Evolutionary conservation across 1,140 invertebrate genomes (phyloP), one percentile per base, ranked within the genome.

Genomic region (Laupala kohalensis): DNA sequence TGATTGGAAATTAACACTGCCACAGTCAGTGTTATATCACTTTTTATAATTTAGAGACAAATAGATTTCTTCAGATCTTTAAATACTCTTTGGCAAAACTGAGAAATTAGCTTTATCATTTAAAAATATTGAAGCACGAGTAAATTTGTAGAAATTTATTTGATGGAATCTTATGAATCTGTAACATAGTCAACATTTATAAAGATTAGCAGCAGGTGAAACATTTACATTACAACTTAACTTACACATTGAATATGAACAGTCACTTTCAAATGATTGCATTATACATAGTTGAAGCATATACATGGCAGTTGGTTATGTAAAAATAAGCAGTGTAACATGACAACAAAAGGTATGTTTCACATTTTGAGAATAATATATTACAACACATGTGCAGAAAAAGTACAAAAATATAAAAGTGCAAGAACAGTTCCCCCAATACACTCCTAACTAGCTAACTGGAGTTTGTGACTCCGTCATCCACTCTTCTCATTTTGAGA

Each of bases 321-420:
- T 13, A 53, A 53, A 53, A 13, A 53, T 13, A 53, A 53, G 9
- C 4, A 53, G 9, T 53, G 19, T 53, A 53, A 19, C 37, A 53
- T 13, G 37, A 53, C 9, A n/a, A 53, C 37, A 53, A 53, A 53
- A 19, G 37, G 19, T 4, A 53, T 19, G 19, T 53, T 53, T 53
- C 19, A 53, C 37, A 53, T 53, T 9, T 13, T 53, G 9, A 53
- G 37, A 53, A 53, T 4, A 53, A 19, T 67, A 67, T 26, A 67
- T 73, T 64, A 63, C 24, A 73, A 64, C 69, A 70, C 66, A 73
- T 70, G 69, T 73, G 72, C 72, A 73, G 72, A 70, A 63, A 68
- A 73, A 70, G 69, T 73, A 73, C 69, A 73, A 73, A 73, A 73
- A 73, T 73, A 73, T 70, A 73, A 73, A 73, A 73, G 72, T 73